Base-by-base conservation (phyloP, 2,888 invertebrate genomes). In the Julus scandinavius region DNA sequence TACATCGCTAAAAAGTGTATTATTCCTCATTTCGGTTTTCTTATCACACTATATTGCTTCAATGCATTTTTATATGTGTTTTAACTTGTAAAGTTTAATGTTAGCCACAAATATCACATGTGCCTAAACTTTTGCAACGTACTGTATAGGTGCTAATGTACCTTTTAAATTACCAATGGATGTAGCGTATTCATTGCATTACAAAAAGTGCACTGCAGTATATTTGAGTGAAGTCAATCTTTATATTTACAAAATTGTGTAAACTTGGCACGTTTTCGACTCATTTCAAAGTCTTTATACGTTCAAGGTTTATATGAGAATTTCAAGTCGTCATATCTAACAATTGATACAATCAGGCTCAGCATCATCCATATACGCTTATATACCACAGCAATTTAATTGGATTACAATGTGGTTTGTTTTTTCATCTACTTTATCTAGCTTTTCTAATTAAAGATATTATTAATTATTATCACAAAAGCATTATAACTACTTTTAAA, bases 201-300 rank as follows among this genome's bases (percentile, higher is more conserved):
- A 72, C 58, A 80, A 80, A 80, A 80, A 80, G 38, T 80, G 38
- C 80, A 38, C 29, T 80, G 80, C 80, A 80, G 80, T 80, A 20
- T 80, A 38, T 80, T 38, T 80, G 80, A 80, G 80, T 7, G 80
- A 80, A 80, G 80, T 80, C 20, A 80, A 80, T 80, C 63, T 72
- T 72, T 20, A 63, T 80, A 80, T 54, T 54, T 20, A 80, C 13
- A 80, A 80, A 80, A 80, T 80, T 80, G 80, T 38, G 80, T 38
- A 80, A 80, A 80, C 80, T 29, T 80, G 80, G 80, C 80, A 80
- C 80, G 80, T 80, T 80, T 80, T 80, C 80, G 80, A 80, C 38
- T 80, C 80, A 11, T 80, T 80, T 80, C 80, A 80, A 80, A 80
- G 38, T 38, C 29, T 29, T n/a, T n/a, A 45, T 80, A 29, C 13